These are phyloP conservation scores for Oscheius sp. DNA, from an alignment of 2,888 invertebrate genomes.

Conservation along the genomic window DNA sequence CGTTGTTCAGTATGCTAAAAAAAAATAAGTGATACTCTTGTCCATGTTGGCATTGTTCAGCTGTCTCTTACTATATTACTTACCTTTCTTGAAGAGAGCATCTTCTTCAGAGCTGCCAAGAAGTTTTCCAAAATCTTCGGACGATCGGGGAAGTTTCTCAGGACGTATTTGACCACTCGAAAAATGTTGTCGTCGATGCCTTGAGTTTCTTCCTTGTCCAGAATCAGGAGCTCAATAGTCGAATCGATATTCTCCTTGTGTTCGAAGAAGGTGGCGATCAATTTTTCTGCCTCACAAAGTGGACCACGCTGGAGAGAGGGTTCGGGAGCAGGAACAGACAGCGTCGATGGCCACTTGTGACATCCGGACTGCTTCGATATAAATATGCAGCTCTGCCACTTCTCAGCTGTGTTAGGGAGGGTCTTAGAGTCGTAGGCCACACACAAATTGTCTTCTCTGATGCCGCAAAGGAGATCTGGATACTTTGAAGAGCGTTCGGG, in stretches of 20 bases:
- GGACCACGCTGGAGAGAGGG: conserved; percentile 13
- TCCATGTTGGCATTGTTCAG: background rate
- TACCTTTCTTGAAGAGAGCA: conserved; percentile 39
- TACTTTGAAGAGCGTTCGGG: conserved; percentile 25
- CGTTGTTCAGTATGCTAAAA: conserved; percentile 44
- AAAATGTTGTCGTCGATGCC: conserved; percentile 26
- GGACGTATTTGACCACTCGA: conserved; percentile 44
- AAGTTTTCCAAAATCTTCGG: conserved; percentile 39
- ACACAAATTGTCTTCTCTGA: conserved; percentile 40
- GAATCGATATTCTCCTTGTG: conserved; percentile 35
- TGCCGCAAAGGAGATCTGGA: conserved; percentile 27
- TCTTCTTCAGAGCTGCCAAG: conserved; percentile 29
- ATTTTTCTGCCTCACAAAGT: conserved; percentile 35
- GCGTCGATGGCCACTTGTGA: conserved; percentile 44
- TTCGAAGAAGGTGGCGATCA: conserved; percentile 41
- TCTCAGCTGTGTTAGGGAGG: conserved; percentile 49
- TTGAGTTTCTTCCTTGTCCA: conserved; percentile 26
- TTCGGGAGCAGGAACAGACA: conserved; percentile 37
- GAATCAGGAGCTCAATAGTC: conserved; percentile 26
- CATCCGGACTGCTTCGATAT: conserved; percentile 45
- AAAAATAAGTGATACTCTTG: conserved; percentile 2
- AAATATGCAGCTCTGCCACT: conserved; percentile 53
- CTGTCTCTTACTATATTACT: background rate
- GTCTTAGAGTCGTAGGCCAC: conserved; percentile 52
- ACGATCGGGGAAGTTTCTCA: conserved; percentile 50